Conservation (phyloP, 1,140 invertebrate genomes). For the Carcinoscorpius rotundicauda region DNA sequence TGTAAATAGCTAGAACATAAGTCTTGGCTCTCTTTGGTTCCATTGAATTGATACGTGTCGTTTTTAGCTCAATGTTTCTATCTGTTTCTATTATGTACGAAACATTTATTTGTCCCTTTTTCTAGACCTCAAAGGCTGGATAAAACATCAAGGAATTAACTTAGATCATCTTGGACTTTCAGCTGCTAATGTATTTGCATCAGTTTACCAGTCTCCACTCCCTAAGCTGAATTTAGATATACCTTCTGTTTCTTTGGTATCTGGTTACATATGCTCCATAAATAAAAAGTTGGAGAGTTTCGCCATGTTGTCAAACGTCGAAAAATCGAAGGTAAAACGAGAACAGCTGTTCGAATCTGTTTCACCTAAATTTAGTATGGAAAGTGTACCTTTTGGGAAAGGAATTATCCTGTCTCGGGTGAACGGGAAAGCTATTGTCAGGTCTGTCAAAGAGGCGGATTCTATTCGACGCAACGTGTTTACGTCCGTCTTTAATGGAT, state of each 20-base stretch:
- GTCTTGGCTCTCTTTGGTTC: no score
- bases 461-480: constrained; percentile 82
- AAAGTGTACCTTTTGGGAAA: constrained; percentile 36
- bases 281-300: constrained; percentile 21
- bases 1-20: no score
- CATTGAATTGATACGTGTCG: no score
- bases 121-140: constrained; percentile 13
- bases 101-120: no score
- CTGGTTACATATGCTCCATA: constrained; percentile 20
- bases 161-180: constrained; percentile 20
- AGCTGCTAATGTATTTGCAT: constrained; percentile 13
- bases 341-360: constrained; percentile 22
- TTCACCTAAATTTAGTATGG: constrained; percentile 21
- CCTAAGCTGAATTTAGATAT: constrained; percentile 18
- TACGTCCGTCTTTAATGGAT: constrained; percentile 85
- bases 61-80: no score
- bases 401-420: constrained; percentile 75
- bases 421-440: constrained; percentile 53
- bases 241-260: constrained; percentile 21
- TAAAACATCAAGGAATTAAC: constrained; percentile 23
- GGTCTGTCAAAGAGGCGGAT: constrained; percentile 31
- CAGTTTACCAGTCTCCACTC: constrained; percentile 5
- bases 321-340: constrained; percentile 21
- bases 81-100: no score
- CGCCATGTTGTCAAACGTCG: constrained; percentile 19